phyloP scores from a whole-genome alignment of 1,140 invertebrate species.

The Sarcophaga peregrina region DNA sequence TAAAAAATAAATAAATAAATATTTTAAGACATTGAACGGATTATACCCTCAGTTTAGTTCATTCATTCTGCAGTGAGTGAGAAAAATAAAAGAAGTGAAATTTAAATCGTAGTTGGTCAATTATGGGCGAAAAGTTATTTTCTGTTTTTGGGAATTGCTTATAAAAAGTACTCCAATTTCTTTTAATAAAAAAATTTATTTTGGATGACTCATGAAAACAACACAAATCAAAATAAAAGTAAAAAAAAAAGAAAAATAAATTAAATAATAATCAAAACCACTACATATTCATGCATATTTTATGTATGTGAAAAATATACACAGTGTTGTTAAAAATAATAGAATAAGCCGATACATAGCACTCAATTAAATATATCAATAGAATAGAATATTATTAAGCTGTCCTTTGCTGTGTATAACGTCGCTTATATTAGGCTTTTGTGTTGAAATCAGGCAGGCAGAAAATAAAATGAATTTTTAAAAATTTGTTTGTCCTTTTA shows the following conservation, averaged over 20 bases:
- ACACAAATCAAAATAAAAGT: no score
- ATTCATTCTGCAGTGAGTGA: neutral
- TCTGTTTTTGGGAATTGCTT: neutral
- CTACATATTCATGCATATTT: neutral
- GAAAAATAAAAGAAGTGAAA: neutral
- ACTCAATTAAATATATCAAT: neutral
- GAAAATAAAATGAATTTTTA: no score
- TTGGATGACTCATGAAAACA: no score
- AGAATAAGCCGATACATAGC: neutral
- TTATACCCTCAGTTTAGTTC: neutral
- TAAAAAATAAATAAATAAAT: neutral
- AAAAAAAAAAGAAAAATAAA: no score
- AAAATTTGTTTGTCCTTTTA: no score
- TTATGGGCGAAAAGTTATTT: neutral
- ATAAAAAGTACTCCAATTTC: neutral
- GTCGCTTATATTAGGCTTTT: no score
- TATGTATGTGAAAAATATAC: neutral
- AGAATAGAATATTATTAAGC: no score
- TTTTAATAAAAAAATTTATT: neutral
- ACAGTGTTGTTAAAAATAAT: no score
- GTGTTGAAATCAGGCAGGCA: no score
- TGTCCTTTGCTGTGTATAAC: no score
- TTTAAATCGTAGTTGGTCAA: conserved; percentile 7
- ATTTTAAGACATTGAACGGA: conserved; percentile 10
- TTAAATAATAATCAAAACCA: neutral